Base-by-base conservation (phyloP, 2,888 invertebrate species). In the Cheilosia soror region DNA sequence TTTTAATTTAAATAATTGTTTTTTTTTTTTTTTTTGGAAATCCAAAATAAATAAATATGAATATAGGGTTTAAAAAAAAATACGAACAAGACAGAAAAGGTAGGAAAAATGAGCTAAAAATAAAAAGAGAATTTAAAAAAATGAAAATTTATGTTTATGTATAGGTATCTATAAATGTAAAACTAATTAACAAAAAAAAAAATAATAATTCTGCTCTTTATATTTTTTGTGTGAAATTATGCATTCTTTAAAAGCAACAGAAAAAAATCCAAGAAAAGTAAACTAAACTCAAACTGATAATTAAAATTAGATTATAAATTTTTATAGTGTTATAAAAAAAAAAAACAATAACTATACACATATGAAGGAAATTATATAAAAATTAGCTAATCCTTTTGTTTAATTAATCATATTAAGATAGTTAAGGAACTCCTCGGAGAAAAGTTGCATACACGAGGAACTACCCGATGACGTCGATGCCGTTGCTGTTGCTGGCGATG, bases 381-480 rank as follows among this genome's bases (percentile, higher is more conserved):
- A 85, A 85, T 85, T 85, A 81, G 80, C 85, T 85, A 85, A 85
- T 80, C 68, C 80, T 76, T 71, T 51, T 77, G 82, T 88, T 88
- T 89, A 94, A 88, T 94, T 94, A 91, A 94, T 94, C 92, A 94
- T 94, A 91, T 94, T 94, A 89, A 94, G 91, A 91, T 94, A 94
- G 90, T 94, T 93, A 88, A 94, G 93, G 91, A 94, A 94, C 90
- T 94, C 94, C 90, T 94, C 94, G 81, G 94, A 94, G 91, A 94
- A 94, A 83, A 94, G 93, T 91, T 94, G 94, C 89, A 94, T 93
- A 93, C 93, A 91, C 92, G 94, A 87, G 93, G 93, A 87, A 57
- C 93, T 90, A 42, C 93, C 91, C 13, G 88, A 71, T 42, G 87
- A 40, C 51, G 80, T 29, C 33, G 87, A 33, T 58, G 79, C 9